Evolutionary conservation across 2,797 vertebrate genomes (phyloP), one percentile per base, ranked within the genome.

Genomic region (Oreortyx pictus): DNA sequence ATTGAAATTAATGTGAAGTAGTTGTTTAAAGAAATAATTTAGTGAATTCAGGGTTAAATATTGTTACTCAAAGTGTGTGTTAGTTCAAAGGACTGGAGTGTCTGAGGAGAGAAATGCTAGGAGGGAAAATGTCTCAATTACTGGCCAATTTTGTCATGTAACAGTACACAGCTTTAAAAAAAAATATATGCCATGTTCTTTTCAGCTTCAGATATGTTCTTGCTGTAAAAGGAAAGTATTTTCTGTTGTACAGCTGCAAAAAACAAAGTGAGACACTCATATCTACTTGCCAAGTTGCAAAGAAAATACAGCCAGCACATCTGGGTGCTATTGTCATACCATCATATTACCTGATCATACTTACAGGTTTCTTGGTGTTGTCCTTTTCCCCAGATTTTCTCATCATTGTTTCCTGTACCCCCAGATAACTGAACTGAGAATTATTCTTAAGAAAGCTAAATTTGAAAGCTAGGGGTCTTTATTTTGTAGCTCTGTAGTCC

Each of bases 21-120:
- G 57, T 72, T 88, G 39, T 92, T 95, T 83, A 91, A 90, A 92
- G 89, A 62, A 95, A 93, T 94, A 90, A 82, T 86, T 75, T 47
- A 87, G 15, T 71, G 24, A 19, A 70, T 86, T 91, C 71, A 50
- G 37, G 61, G 76, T 86, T 93, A 88, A 91, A 80, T 73, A 93
- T 67, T 37, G 37, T 37, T 37, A 39, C 78, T 94, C 71, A 73
- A 71, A 74, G 52, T 49, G 54, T 25, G 46, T 67, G 35, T 47
- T 23, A 70, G 25, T 65, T 77, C 44, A 72, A 75, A 82, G 37
- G 25, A 11, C 41, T 93, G 61, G 20, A 3, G 14, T 0, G 0
- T 11, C 3, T 57, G 65, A 83, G 27, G 39, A 87, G 5, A 41
- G 24, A 71, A 87, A 68, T 71, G 22, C 14, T 35, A 70, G 50